Evolutionary conservation across 53 echinoderm and acorn worm species (phyloP), one percentile per base, ranked within the genome.

Genomic region (Stichopus horrens): DNA sequence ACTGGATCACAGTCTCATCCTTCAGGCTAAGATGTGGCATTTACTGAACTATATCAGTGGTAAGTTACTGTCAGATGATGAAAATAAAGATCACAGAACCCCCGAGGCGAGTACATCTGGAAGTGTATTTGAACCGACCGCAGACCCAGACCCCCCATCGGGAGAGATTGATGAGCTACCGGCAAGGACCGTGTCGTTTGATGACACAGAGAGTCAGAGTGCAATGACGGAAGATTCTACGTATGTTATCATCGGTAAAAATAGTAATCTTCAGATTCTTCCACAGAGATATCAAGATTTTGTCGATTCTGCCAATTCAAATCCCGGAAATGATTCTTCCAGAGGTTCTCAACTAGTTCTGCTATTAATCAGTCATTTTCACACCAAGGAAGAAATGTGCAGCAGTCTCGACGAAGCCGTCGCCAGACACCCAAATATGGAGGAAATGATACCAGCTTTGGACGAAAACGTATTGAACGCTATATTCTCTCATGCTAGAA

Each of bases 1-100:
- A 67, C 59, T 84, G 4, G 84, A 84, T 21, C 59, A 51, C 21
- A 84, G 84, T 14, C 84, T 84, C 18, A 4, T 23, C 5, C 60
- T 84, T 19, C 84, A 84, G 67, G 58, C 65, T 84, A 84, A 52
- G 65, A 84, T 84, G 6, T 84, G 84, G 84, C 84, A 84, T 84
- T 23, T 84, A 59, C 67, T 84, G 21, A 67, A 16, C 20, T 67
- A 84, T 51, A 51, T 84, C 52, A 65, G 84, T 67, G 65, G 65
- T 52, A 21, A 63, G 52, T 8, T 60, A 52, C 23, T 67, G 16
- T 52, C 52, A 58, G 8, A 8, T 13, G 8, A 84, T 60, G 23
- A 9, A 23, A 8, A 65, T 9, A 52, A 57, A 18, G 51, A 37
- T 16, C 23, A 10, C 8, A 21, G n/a, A 14, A 8, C 66, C n/a